Evolutionary conservation across 2,888 invertebrate species (phyloP), one percentile per base, ranked within the genome.

Genomic region (Geotrupes spiniger): DNA sequence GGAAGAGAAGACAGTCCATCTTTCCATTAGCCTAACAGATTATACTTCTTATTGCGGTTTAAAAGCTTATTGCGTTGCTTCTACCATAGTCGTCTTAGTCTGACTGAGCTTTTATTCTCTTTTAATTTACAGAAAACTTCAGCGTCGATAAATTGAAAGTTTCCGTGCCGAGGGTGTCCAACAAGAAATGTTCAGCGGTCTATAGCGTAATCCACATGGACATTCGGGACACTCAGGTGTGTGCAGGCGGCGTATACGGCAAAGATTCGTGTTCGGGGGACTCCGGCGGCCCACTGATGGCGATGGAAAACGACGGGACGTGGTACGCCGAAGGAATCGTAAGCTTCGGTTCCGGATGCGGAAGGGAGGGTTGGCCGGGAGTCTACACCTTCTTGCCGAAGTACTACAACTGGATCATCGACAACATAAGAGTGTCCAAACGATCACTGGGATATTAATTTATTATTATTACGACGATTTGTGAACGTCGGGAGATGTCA

Each of bases 201-300:
- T 81, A 83, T 59, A 66, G 68, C 8, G 59, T 65, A 0, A 68
- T 78, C 3, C 76, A 75, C 0, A 76, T 82, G 0, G 63, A 65
- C 1, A 64, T 84, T 21, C 74, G 74, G 0, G 72, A 78, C 0
- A 77, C 74, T 9, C 86, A 86, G 60, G 63, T 89, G 1, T 89
- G 89, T 61, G 89, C 89, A 2, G 90, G 90, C 1, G 59, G 89
- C 0, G 74, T 76, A 27, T 77, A 74, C 45, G 78, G 79, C 1
- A 77, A 83, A 61, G 89, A 89, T 62, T 83, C 88, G 0, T 90
- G 90, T 63, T 76, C 75, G n/a, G 89, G 89, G 0, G 89, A 89
- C 61, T 88, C 87, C 1, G 90, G 90, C 0, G 89, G 89, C 2
- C 89, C 90, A 0, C 70, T 90, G 2, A 89, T 89, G 88, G 61